These are phyloP conservation scores for Catharus bicknelli DNA, from an alignment of 2,113 vertebrate genomes.

Conservation along the genomic window DNA sequence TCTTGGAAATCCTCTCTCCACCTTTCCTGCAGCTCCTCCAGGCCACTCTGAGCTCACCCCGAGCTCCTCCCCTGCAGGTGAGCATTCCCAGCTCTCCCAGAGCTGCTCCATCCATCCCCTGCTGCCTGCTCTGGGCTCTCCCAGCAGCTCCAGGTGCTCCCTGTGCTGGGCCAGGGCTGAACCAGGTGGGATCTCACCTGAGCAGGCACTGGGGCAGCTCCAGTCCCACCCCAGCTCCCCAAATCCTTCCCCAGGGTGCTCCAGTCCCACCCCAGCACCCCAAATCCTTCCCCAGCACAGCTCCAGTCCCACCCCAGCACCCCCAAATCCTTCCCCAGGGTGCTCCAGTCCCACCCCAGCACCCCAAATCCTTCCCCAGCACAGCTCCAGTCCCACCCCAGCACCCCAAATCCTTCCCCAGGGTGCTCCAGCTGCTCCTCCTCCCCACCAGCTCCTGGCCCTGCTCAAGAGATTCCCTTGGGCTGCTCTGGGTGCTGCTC, in stretches of 20 bases:
- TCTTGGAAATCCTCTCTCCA: too few species aligned
- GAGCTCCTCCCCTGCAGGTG: not conserved
- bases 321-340: too few species aligned
- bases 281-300: not conserved
- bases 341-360: too few species aligned
- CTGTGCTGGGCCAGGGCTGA: not conserved
- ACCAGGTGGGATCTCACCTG: not conserved
- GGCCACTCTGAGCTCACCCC: not conserved
- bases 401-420: too few species aligned
- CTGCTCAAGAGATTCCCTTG: accelerated
- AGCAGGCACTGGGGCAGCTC: not conserved
- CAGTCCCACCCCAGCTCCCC: not conserved
- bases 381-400: too few species aligned
- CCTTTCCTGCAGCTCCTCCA: accelerated
- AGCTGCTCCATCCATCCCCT: not conserved
- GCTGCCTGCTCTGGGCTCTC: accelerated
- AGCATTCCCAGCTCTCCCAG: not conserved
- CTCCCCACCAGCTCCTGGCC: not conserved
- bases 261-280: not conserved
- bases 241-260: not conserved
- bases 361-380: too few species aligned
- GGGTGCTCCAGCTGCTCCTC: not conserved
- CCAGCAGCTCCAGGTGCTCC: not conserved
- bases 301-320: too few species aligned
- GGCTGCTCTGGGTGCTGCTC: not conserved